Evolutionary conservation across 2,888 invertebrate genomes (phyloP).

Genomic region (Hydrotaea diabolus): DNA sequence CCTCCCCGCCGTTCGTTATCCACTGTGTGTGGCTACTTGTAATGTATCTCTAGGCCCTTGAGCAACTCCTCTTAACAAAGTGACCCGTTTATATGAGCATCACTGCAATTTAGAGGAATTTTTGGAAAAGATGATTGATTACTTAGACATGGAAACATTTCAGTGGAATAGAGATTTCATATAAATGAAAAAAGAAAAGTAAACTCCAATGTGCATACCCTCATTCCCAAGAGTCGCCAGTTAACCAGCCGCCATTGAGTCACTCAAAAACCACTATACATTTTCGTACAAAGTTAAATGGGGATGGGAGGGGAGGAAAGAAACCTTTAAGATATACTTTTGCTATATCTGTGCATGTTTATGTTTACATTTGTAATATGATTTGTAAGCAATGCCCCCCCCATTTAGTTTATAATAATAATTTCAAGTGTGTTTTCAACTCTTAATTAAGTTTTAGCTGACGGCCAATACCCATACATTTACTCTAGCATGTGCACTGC

Average conservation of each 20-base stretch:
- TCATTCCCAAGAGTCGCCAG: neutral
- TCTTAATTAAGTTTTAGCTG: conserved; percentile 67
- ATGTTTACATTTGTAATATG: conserved; percentile 66
- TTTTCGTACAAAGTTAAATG: no score
- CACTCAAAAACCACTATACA: neutral
- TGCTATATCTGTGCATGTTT: neutral
- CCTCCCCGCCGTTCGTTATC: neutral
- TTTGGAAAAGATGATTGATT: conserved; percentile 1
- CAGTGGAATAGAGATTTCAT: neutral
- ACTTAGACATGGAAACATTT: neutral
- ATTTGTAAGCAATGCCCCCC: conserved; percentile 62
- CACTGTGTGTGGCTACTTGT: conserved; percentile 13
- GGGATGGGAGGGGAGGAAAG: no score
- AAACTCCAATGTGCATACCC: neutral
- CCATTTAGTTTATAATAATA: conserved; percentile 41
- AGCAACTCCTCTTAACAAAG: conserved; percentile 9
- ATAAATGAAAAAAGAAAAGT: neutral
- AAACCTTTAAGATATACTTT: neutral
- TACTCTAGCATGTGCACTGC: neutral
- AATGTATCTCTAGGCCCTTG: conserved; percentile 12
- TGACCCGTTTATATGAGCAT: neutral
- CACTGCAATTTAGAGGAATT: conserved; percentile 2
- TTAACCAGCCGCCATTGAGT: neutral
- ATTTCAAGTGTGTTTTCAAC: conserved; percentile 66
- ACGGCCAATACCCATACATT: conserved; percentile 36